A percentile compares a stretch with the other conserved stretches of the same genome.
Conservation (phyloP, 2,888 invertebrate genomes). For the Melinaea menophilus region DNA sequence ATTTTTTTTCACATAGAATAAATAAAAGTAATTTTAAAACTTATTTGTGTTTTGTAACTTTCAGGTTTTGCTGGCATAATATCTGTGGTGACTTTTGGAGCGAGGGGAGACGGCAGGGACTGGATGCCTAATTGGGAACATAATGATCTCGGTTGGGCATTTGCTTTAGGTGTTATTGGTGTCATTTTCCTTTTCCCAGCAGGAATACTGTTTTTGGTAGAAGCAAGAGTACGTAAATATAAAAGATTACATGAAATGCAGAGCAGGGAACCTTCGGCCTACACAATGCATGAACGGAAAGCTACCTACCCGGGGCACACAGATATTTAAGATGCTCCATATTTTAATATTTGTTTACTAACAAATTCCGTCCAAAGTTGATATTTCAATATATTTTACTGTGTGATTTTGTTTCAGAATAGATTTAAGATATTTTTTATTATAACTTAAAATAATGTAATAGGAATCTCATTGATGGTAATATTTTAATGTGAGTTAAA, state of each 20-base stretch:
- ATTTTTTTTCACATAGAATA: not conserved
- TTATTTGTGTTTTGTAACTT: conserved; percentile 34
- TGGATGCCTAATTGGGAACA: conserved; percentile 99
- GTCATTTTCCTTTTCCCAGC: conserved; percentile 85
- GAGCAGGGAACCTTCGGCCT: conserved; percentile 81
- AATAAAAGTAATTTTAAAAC: not conserved
- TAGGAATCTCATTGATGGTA: not conserved
- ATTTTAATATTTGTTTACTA: conserved; percentile 2
- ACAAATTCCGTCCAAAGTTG: conserved; percentile 9
- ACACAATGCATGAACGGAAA: conserved; percentile 82
- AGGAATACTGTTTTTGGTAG: conserved; percentile 88
- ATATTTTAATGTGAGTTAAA: not conserved
- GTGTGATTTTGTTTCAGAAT: not conserved
- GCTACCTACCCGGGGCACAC: conserved; percentile 79
- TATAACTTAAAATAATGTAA: not conserved
- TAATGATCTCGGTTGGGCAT: conserved; percentile 97
- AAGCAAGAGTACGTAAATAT: conserved; percentile 87
- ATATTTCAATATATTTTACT: not conserved
- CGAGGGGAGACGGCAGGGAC: conserved; percentile 92
- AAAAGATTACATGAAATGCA: conserved; percentile 84
- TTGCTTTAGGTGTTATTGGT: conserved; percentile 89
- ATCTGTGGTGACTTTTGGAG: conserved; percentile 92
- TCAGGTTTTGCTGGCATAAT: conserved; percentile 88
- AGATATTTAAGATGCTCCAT: conserved; percentile 78
- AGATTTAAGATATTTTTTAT: not conserved